phyloP scores from a whole-genome alignment of 2,888 invertebrate genomes.

The Cataglyphis cursor region DNA sequence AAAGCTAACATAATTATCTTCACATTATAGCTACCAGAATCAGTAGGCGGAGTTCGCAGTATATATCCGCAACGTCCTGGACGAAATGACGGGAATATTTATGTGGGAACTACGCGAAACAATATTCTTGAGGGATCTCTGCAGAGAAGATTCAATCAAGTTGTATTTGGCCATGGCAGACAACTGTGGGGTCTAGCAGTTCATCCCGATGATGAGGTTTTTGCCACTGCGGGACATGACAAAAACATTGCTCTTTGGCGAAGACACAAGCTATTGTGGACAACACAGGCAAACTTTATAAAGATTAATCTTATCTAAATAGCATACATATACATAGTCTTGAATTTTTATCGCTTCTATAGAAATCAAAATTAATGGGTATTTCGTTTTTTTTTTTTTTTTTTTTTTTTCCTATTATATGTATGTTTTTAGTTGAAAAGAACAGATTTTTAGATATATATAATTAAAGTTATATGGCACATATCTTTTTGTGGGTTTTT shows the following conservation, averaged over 20 bases:
- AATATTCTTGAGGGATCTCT: conserved; percentile 96
- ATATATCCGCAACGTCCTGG: conserved; percentile 96
- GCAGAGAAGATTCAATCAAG: conserved; percentile 94
- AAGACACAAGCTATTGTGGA: conserved; percentile 95
- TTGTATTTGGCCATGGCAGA: conserved; percentile 95
- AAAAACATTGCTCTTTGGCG: conserved; percentile 97
- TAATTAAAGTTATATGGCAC: background rate
- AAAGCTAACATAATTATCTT: background rate
- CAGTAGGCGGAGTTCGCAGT: conserved; percentile 95
- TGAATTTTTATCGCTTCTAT: too few species aligned
- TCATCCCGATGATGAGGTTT: conserved; percentile 96
- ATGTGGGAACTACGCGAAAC: conserved; percentile 96
- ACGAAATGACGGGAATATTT: conserved; percentile 95
- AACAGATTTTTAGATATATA: background rate
- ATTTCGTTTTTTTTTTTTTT: background rate
- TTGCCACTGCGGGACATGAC: conserved; percentile 97
- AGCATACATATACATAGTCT: background rate
- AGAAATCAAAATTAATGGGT: background rate
- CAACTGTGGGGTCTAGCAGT: conserved; percentile 95
- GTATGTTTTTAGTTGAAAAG: background rate
- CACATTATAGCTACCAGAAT: conserved; percentile 92
- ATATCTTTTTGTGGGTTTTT: conserved; percentile 45
- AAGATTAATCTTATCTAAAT: conserved; percentile 3
- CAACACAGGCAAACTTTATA: conserved; percentile 90
- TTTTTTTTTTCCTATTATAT: background rate